These are phyloP conservation scores for Cryptus viduatorius DNA, from an alignment of 2,888 invertebrate genomes.

Conservation along the genomic window DNA sequence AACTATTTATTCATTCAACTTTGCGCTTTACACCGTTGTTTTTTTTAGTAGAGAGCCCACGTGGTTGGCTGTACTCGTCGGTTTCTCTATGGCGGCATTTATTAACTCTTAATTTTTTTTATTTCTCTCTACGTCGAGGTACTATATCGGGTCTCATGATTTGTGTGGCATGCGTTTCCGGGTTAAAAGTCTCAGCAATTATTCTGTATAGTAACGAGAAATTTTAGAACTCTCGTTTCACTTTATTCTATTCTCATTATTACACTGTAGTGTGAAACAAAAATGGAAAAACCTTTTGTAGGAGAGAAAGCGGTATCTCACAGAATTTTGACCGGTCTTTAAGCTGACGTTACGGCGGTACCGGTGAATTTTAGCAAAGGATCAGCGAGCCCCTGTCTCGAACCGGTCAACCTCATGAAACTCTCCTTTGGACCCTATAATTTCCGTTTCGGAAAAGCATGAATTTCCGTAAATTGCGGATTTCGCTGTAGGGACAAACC, in stretches of 20 bases:
- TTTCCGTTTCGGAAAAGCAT: slow-evolving; percentile 79
- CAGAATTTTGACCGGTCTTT: slow-evolving; percentile 40
- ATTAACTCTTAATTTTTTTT: not conserved
- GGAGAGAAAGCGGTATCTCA: slow-evolving; percentile 6
- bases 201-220: slow-evolving; percentile 9
- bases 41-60: not conserved
- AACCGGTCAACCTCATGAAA: slow-evolving; percentile 60
- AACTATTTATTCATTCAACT: slow-evolving; percentile 55
- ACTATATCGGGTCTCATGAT: slow-evolving; percentile 2
- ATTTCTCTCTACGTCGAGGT: not conserved
- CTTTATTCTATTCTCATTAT: slow-evolving; percentile 23
- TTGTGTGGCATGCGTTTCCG: slow-evolving; percentile 30
- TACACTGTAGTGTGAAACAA: slow-evolving; percentile 28
- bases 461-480: slow-evolving; percentile 81
- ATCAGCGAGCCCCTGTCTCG: slow-evolving; percentile 33
- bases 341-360: slow-evolving; percentile 22
- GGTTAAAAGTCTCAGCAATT: slow-evolving; percentile 2
- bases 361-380: slow-evolving; percentile 44
- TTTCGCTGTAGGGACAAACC: slow-evolving; percentile 72
- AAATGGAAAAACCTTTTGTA: slow-evolving; percentile 49
- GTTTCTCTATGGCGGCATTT: slow-evolving; percentile 7
- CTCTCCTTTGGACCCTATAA: slow-evolving; percentile 78
- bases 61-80: not conserved
- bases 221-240: not conserved
- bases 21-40: slow-evolving; percentile 1